Evolutionary conservation across 1,140 invertebrate species (phyloP).

Genomic region (Apis laboriosa): DNA sequence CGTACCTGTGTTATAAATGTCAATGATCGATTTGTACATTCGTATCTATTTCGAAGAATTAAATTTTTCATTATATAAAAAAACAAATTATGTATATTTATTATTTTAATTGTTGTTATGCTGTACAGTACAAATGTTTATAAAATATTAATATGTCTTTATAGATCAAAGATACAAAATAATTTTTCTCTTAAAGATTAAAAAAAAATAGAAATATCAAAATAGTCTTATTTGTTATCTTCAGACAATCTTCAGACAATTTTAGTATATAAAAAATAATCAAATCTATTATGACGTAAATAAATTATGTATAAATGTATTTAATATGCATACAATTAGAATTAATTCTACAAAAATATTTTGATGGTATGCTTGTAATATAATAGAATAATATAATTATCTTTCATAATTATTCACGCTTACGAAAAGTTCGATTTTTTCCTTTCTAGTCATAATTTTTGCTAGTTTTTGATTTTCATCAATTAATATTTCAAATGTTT

Average conservation of each 20-base stretch:
- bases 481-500: no score
- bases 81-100: background rate
- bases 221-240: background rate
- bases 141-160: background rate
- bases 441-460: conserved; percentile 10
- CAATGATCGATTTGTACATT: background rate
- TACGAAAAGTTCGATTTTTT: background rate
- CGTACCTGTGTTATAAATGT: background rate
- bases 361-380: background rate
- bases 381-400: background rate
- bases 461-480: no score
- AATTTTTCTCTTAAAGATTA: background rate
- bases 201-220: background rate
- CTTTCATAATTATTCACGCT: background rate
- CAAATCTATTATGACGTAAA: background rate
- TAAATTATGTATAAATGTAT: background rate
- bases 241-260: conserved; percentile 13
- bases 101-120: background rate
- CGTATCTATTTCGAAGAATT: background rate
- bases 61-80: background rate
- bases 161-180: background rate
- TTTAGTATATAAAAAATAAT: background rate
- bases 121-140: background rate
- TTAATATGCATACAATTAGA: background rate
- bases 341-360: conserved; percentile 1